A percentile compares a stretch with the other conserved stretches of the same genome.
Evolutionary conservation across 2,888 invertebrate genomes (phyloP).

Genomic region (Apomyelois bistriatella): DNA sequence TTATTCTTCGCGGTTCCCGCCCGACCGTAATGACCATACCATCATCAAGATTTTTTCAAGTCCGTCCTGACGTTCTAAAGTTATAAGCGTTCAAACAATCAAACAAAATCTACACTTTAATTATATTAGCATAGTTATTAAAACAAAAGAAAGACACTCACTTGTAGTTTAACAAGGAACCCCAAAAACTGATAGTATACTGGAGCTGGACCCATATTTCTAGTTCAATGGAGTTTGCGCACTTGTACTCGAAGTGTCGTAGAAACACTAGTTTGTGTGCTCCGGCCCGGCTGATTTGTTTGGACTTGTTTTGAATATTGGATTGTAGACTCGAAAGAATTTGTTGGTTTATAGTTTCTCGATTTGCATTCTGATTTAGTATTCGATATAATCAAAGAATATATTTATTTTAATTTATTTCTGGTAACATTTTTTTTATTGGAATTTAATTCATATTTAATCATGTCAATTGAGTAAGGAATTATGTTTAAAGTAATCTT

Average conservation of each 20-base stretch:
- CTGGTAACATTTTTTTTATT: background rate
- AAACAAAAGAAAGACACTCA: too few relatives aligned
- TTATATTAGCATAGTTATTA: too few relatives aligned
- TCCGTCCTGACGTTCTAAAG: too few relatives aligned
- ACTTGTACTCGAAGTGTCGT: conserved; percentile 23
- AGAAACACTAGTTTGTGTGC: conserved; percentile 7
- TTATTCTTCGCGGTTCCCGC: too few relatives aligned
- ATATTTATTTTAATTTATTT: too few relatives aligned
- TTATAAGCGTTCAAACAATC: too few relatives aligned
- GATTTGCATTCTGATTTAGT: background rate
- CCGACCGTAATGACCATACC: too few relatives aligned
- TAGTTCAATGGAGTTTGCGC: conserved; percentile 31
- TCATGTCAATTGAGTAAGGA: too few relatives aligned
- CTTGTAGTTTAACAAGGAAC: conserved; percentile 15
- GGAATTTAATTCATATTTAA: too few relatives aligned
- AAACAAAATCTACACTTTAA: too few relatives aligned
- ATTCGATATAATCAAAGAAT: background rate
- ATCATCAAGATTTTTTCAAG: too few relatives aligned
- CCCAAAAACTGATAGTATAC: conserved; percentile 27
- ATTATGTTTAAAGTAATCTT: too few relatives aligned
- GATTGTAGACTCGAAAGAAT: background rate
- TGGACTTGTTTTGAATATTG: background rate
- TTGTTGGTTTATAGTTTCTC: background rate
- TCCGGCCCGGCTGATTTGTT: conserved; percentile 1
- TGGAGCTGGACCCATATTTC: conserved; percentile 33